Conservation (phyloP, 2,797 vertebrate genomes). For the Morelia viridis region DNA sequence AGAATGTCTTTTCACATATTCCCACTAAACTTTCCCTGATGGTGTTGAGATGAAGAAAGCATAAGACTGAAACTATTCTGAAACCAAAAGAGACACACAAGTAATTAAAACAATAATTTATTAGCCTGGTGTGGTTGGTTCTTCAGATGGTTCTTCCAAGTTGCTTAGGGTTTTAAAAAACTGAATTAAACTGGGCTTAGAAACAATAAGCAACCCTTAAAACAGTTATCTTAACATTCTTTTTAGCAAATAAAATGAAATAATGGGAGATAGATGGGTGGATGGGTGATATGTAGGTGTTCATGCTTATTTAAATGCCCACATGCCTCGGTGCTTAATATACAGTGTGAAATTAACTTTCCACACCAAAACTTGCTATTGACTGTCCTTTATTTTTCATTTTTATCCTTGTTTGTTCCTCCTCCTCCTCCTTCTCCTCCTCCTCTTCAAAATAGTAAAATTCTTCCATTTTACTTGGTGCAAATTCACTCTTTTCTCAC, state of each 20-base stretch:
- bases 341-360: neutral
- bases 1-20: neutral
- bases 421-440: neutral
- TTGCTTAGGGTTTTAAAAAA: neutral
- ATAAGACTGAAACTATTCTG: neutral
- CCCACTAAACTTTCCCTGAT: neutral
- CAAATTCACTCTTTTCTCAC: neutral
- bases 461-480: neutral
- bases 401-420: neutral
- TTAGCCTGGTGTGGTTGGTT: neutral
- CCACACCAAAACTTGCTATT: neutral
- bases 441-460: too few relatives aligned
- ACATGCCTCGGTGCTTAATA: neutral
- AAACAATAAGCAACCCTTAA: neutral
- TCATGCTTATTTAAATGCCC: neutral
- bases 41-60: neutral
- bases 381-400: neutral
- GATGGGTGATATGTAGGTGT: neutral
- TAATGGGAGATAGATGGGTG: too few relatives aligned
- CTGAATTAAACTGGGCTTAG: neutral
- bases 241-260: neutral
- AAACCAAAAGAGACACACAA: neutral
- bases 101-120: neutral
- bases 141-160: neutral
- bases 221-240: neutral